These are phyloP conservation scores for Linepithema humile DNA, from an alignment of 1,140 invertebrate species.

Conservation along the genomic window DNA sequence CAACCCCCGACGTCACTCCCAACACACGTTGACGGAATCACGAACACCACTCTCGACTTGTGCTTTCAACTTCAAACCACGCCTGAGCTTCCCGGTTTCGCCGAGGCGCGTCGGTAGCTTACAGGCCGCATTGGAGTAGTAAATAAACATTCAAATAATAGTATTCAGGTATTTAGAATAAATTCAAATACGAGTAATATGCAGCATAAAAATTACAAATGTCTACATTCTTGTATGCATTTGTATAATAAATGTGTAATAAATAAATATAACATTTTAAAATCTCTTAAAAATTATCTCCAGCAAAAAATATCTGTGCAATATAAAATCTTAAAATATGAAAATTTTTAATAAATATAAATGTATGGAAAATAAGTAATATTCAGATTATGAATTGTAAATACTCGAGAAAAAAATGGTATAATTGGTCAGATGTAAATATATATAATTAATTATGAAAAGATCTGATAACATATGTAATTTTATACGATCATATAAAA, in stretches of 20 bases:
- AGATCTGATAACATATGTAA: no score
- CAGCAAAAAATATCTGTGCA: not conserved
- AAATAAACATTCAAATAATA: not conserved
- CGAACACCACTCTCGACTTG: constrained; percentile 29
- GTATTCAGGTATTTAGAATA: not conserved
- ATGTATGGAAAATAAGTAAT: not conserved
- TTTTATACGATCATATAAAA: no score
- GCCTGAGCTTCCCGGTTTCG: constrained; percentile 70
- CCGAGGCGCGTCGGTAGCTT: constrained; percentile 79
- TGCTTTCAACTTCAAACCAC: constrained; percentile 34
- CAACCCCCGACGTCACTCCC: constrained; percentile 60
- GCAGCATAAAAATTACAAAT: not conserved
- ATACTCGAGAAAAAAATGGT: no score
- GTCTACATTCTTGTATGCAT: not conserved
- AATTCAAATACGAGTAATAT: not conserved
- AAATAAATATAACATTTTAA: not conserved
- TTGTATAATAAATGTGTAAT: not conserved
- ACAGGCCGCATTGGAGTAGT: constrained; percentile 43
- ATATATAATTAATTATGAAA: no score
- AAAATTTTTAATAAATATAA: not conserved
- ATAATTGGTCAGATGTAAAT: no score
- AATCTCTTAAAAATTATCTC: not conserved
- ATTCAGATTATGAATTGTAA: not conserved
- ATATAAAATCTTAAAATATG: no score
- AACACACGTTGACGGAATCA: constrained; percentile 57